Conservation (phyloP, 1,140 invertebrate species). For the Formica exsecta region DNA sequence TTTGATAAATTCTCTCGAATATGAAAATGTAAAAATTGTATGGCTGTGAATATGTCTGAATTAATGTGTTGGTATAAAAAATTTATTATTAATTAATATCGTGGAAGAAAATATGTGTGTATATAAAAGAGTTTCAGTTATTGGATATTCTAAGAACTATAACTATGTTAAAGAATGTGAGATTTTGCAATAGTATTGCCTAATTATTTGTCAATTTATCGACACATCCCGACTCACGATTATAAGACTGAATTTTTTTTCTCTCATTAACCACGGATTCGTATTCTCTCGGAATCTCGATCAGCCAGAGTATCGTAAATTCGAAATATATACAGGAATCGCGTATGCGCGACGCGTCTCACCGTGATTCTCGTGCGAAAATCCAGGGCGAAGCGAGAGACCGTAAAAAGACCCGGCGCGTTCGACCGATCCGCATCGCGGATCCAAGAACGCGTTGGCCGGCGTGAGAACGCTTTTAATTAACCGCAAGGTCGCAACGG, state of each 20-base stretch:
- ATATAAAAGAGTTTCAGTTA: not conserved
- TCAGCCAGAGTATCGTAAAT: slow-evolving; percentile 13
- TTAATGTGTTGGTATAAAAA: not conserved
- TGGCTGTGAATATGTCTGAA: not conserved
- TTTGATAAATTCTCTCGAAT: not conserved
- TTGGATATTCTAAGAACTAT: not conserved
- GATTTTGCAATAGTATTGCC: not conserved
- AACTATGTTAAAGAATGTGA: not conserved
- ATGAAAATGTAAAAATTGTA: not conserved
- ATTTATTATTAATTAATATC: not conserved
- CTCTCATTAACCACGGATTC: not conserved
- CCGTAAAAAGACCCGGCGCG: slow-evolving; percentile 21
- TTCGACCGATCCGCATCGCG: slow-evolving; percentile 31
- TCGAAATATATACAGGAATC: not conserved
- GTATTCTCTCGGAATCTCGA: slow-evolving; percentile 10
- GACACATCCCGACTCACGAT: not conserved
- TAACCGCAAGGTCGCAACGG: slow-evolving; percentile 54
- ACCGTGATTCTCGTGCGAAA: slow-evolving; percentile 37
- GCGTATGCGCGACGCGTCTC: slow-evolving; percentile 2
- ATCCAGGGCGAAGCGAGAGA: slow-evolving; percentile 25
- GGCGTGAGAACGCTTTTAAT: slow-evolving; percentile 65
- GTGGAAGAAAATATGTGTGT: not conserved
- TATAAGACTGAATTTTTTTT: not conserved
- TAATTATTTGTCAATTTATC: not conserved
- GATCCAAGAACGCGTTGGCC: not conserved